These are phyloP conservation scores for Crotalus horridus DNA, from an alignment of 2,113 vertebrate species.

Conservation along the genomic window DNA sequence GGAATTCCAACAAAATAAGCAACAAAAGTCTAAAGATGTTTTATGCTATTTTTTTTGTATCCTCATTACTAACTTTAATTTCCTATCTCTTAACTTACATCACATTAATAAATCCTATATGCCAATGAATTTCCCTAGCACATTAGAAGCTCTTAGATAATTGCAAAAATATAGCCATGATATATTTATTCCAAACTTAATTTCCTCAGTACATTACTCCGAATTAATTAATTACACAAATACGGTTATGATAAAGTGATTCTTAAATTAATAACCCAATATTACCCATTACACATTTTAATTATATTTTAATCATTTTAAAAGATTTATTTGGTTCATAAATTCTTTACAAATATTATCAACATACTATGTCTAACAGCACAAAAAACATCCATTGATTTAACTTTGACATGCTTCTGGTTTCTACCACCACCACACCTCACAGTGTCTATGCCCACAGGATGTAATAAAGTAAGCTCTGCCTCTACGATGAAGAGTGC, in stretches of 20 bases:
- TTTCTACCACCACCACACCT: neutral
- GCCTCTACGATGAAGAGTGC: neutral
- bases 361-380: neutral
- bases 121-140: neutral
- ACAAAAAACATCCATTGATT: neutral
- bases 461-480: neutral
- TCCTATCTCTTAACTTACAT: neutral
- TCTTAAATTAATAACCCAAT: neutral
- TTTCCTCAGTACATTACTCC: neutral
- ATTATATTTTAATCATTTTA: neutral
- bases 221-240: neutral
- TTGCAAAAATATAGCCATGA: neutral
- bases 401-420: neutral
- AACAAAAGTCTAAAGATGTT: neutral
- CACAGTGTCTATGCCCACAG: neutral
- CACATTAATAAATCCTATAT: neutral
- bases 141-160: neutral
- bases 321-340: neutral
- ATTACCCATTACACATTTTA: neutral
- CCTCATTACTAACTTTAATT: neutral
- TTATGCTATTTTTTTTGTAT: neutral
- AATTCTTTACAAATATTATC: neutral
- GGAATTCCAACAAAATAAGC: neutral
- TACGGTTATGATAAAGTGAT: neutral
- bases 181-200: neutral